Evolutionary conservation across 2,888 invertebrate genomes (phyloP), one percentile per base, ranked within the genome.

Genomic region (Synergus umbraculus): DNA sequence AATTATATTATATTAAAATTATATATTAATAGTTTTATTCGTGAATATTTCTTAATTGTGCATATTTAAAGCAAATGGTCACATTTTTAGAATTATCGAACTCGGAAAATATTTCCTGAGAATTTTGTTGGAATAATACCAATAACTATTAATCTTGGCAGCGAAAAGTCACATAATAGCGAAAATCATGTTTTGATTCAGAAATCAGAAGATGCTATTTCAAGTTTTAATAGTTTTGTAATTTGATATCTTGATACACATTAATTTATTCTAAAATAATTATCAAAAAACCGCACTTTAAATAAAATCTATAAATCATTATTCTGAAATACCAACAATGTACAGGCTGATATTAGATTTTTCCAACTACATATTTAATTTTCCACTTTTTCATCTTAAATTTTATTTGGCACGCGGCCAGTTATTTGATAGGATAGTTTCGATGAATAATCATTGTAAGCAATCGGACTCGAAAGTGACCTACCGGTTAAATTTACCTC

Each of bases 81-180:
- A 37, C 0, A 1, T 58, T 69, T 49, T 22, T 69, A 1, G 29
- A 43, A 49, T 69, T 49, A 49, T n/a, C 9, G 22, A 69, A 69
- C 13, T 22, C 1, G 49, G 13, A 69, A 12, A 69, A 69, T 46
- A 13, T 46, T 69, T 69, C 10, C 44, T 13, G 46, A 22, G 15
- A 49, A 69, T 69, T 69, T 69, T 67, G n/a, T 67, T 67, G 67
- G 44, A 67, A 43, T 49, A 3, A 43, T 12, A 69, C 46, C 67
- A 69, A 29, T 43, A 22, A 13, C 12, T 46, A 29, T 46, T 46
- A 46, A 15, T 69, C 29, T 69, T 69, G 67, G 46, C 67, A 44
- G 46, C 29, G 46, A 69, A 43, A 46, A 46, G 18, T 46, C 13
- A 69, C 46, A 46, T 69, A 46, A 46, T 67, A 54, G 46, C 18